Conservation (phyloP, 2,888 invertebrate genomes). For the Andrena praecox region DNA sequence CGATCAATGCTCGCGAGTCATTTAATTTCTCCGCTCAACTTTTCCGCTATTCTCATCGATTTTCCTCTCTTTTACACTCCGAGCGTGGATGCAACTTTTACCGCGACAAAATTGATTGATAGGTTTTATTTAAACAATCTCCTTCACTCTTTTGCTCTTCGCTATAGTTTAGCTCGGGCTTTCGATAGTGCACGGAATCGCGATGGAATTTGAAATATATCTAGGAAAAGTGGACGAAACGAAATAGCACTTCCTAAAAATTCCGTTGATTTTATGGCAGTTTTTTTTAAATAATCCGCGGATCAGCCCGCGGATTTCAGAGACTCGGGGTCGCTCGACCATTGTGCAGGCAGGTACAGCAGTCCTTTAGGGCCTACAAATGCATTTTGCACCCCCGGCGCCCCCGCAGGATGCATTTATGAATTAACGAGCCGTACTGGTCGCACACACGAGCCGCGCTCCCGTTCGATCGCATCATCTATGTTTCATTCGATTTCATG, state of each 20-base stretch:
- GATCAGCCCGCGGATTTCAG: conserved; percentile 40
- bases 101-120: no score
- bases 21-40: conserved; percentile 24
- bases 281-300: conserved; percentile 51
- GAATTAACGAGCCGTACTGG: conserved; percentile 78
- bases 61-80: not conserved
- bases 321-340: conserved; percentile 34
- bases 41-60: not conserved
- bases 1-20: conserved; percentile 49
- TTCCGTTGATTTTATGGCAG: not conserved
- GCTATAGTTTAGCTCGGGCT: not conserved
- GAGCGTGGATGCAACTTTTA: no score
- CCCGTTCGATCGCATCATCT: conserved; percentile 79
- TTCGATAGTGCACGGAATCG: not conserved
- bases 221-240: conserved; percentile 7
- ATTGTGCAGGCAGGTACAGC: conserved; percentile 57
- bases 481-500: conserved; percentile 82
- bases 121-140: not conserved
- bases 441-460: conserved; percentile 48
- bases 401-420: conserved; percentile 76
- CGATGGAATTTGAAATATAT: not conserved
- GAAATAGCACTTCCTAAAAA: conserved; percentile 31
- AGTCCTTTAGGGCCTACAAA: conserved; percentile 64
- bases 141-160: not conserved
- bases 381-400: conserved; percentile 73